Evolutionary conservation across 2,797 vertebrate species (phyloP), one percentile per base, ranked within the genome.

Genomic region (Rhabdomys pumilio): DNA sequence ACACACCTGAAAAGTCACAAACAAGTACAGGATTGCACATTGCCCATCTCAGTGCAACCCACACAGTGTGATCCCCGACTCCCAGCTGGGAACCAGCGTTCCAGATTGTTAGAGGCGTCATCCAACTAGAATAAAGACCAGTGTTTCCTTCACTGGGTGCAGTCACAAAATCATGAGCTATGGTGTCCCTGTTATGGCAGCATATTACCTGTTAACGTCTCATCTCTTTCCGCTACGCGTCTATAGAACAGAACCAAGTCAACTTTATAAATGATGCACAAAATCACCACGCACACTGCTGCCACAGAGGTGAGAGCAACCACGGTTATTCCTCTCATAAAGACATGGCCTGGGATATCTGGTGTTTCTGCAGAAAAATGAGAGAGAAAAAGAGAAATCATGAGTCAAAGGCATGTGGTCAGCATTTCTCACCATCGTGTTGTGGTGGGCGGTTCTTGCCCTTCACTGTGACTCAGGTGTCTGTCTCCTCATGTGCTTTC

Each of bases 241-340:
- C 99, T 98, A 83, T 98, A 99, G 90, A 98, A 97, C 0, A 99
- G 98, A 96, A 97, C 95, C 29, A 99, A 72, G 85, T 99, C 98
- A 0, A 99, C 97, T 95, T 98, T 98, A 95, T 98, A 99, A 47
- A 98, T 75, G 86, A 98, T n/a, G 91, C 94, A 98, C 72, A 98
- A 3, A 90, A 95, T 80, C 53, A 97, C 95, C 4, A 94, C 13
- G 61, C 98, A 96, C 50, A 98, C 53, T 15, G 76, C 86, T 89
- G 79, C 38, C 91, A 98, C 94, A 1, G 95, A 96, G 94, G 97
- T 96, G 10, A 97, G 69, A 55, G 98, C 5, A 29, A 97, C 92
- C 15, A 94, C 24, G 7, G 97, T 80, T 94, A 99, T 98, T 90
- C 98, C 98, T 72, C 96, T 85, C 19, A 94, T 98, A 97, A 99